phyloP scores from a whole-genome alignment of 2,888 invertebrate species.

The Eurois occulta region DNA sequence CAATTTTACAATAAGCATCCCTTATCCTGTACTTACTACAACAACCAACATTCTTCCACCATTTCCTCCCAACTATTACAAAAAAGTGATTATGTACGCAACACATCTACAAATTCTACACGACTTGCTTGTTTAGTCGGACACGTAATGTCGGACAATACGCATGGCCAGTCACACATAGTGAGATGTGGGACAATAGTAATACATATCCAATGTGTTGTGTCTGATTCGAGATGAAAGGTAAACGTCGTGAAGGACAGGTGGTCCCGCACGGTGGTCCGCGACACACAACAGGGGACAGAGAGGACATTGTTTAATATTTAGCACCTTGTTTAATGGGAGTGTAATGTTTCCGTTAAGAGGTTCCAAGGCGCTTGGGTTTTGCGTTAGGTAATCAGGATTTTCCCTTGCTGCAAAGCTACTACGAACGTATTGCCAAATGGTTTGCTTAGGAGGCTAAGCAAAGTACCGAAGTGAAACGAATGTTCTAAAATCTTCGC shows the following conservation, averaged over 20 bases:
- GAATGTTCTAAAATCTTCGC: not conserved
- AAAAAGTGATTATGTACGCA: not conserved
- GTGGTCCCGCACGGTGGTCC: not conserved
- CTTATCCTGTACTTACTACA: not conserved
- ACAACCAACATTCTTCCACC: not conserved
- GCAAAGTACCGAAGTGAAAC: not conserved
- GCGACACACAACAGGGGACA: not conserved
- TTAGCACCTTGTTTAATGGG: not conserved
- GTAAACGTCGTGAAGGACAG: conserved; percentile 25
- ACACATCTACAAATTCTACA: conserved; percentile 13
- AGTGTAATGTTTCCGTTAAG: conserved; percentile 6
- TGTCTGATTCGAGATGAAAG: conserved; percentile 51
- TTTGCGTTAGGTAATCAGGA: not conserved
- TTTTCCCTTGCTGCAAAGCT: not conserved
- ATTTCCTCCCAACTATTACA: not conserved
- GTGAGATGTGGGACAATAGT: not conserved
- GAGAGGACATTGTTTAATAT: conserved; percentile 1
- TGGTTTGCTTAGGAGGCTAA: not conserved
- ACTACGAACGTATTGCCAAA: not conserved
- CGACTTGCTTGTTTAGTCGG: conserved; percentile 16
- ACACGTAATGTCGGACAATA: conserved; percentile 18
- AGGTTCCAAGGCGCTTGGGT: not conserved
- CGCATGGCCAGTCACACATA: no score
- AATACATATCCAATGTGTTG: conserved; percentile 51
- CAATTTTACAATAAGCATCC: not conserved